phyloP scores from a whole-genome alignment of 37 sponge, comb jelly and placozoan species.

The Corticium candelabrum region DNA sequence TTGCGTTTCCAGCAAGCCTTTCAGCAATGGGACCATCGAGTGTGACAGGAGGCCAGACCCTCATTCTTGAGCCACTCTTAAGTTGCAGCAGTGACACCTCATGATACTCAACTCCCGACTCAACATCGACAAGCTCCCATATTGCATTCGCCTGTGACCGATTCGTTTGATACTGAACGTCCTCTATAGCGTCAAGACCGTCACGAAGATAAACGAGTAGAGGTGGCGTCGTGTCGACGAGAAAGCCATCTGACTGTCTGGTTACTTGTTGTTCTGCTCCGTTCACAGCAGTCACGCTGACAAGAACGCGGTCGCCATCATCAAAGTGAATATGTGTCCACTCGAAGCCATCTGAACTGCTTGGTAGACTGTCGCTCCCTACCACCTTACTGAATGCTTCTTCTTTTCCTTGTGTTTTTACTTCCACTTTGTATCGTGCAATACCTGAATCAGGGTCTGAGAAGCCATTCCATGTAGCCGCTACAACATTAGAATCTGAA shows the following conservation, averaged over 20 bases:
- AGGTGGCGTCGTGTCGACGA: constrained; percentile 12
- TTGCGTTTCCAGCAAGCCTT: background rate
- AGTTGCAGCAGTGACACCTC: background rate
- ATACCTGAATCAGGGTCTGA: constrained; percentile 59
- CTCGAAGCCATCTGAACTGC: background rate
- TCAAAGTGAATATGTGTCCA: constrained; percentile 31
- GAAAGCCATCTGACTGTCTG: background rate
- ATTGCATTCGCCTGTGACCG: constrained; percentile 41
- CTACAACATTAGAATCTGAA: constrained; percentile 27
- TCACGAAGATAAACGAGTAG: background rate
- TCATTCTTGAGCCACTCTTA: background rate
- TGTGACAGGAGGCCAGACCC: background rate
- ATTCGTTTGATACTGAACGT: constrained; percentile 44
- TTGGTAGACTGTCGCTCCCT: constrained; percentile 5
- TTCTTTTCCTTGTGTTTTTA: constrained; percentile 5
- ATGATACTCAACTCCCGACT: constrained; percentile 6
- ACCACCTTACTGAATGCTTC: background rate
- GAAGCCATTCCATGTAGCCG: constrained; percentile 48
- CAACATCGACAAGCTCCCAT: constrained; percentile 52
- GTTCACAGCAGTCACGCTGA: background rate
- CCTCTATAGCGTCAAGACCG: constrained; percentile 18
- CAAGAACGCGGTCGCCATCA: constrained; percentile 26
- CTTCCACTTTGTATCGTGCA: constrained; percentile 30
- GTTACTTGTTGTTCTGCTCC: background rate
- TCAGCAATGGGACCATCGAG: background rate